Percentiles rank a stretch among this genome's conserved stretches.
Evolutionary conservation across 2,797 vertebrate genomes (phyloP).

Genomic region (Lagodon rhomboides): DNA sequence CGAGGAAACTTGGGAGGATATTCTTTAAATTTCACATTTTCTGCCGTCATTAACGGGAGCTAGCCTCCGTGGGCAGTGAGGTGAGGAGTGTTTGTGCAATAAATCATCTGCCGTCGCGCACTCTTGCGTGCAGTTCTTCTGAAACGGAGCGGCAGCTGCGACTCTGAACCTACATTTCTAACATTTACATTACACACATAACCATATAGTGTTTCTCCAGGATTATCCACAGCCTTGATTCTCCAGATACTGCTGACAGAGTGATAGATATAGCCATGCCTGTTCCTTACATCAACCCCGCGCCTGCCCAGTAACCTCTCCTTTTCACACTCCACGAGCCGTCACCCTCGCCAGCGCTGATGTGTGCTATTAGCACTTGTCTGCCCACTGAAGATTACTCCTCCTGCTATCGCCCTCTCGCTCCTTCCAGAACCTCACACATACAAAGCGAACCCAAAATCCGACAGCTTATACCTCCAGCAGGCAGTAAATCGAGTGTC

Average conservation of each 20-base stretch:
- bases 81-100: constrained; percentile 26
- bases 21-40: neutral
- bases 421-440: constrained; percentile 24
- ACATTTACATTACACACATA: constrained; percentile 3
- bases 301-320: constrained; percentile 24
- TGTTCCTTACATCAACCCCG: constrained; percentile 18
- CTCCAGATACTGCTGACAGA: constrained; percentile 24
- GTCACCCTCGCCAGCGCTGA: constrained; percentile 48
- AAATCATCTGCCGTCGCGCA: constrained; percentile 11
- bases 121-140: neutral
- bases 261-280: constrained; percentile 42
- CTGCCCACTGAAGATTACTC: constrained; percentile 46
- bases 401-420: constrained; percentile 20
- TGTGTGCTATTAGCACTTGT: constrained; percentile 54
- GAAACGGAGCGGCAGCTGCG: constrained; percentile 1
- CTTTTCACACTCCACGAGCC: constrained; percentile 50
- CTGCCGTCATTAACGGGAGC: neutral
- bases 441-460: constrained; percentile 25
- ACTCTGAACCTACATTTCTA: neutral
- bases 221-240: constrained; percentile 19
- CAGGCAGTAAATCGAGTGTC: constrained; percentile 43
- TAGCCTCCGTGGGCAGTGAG: constrained; percentile 13
- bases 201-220: neutral
- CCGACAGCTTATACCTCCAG: constrained; percentile 32
- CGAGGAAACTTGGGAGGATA: neutral